phyloP scores from a whole-genome alignment of 2,113 vertebrate genomes.

The Phalacrocorax brasilianus region DNA sequence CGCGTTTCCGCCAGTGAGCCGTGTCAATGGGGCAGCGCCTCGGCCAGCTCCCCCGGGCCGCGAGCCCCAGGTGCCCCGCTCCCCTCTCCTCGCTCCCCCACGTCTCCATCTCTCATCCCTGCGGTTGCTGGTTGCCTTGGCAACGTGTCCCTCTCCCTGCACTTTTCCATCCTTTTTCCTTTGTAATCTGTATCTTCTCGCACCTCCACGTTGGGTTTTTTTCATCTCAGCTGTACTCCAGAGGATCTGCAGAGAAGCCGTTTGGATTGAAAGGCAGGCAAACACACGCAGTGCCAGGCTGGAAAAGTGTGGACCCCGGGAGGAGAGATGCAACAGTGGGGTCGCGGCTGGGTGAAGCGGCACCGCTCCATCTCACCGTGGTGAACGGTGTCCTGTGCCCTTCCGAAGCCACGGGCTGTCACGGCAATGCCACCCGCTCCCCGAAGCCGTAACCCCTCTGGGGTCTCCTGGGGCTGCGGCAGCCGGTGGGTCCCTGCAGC shows the following conservation, averaged over 20 bases:
- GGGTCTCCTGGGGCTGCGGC: background rate
- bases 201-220: background rate
- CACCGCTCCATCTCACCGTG: background rate
- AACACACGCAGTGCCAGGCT: rapidly evolving
- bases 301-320: rapidly evolving
- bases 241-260: background rate
- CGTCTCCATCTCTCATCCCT: background rate
- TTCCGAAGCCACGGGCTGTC: background rate
- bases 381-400: rapidly evolving
- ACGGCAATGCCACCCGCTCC: rapidly evolving
- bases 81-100: background rate
- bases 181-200: background rate
- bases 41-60: rapidly evolving
- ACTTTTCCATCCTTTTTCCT: background rate
- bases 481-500: background rate
- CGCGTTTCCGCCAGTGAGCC: rapidly evolving
- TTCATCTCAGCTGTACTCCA: rapidly evolving
- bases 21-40: rapidly evolving
- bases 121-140: background rate
- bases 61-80: rapidly evolving
- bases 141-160: background rate
- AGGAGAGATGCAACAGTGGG: background rate
- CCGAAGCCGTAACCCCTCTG: rapidly evolving
- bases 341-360: background rate
- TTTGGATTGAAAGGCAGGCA: background rate